Evolutionary conservation across 2,113 vertebrate genomes (phyloP).

Genomic region (Ceuthmochares aereus): DNA sequence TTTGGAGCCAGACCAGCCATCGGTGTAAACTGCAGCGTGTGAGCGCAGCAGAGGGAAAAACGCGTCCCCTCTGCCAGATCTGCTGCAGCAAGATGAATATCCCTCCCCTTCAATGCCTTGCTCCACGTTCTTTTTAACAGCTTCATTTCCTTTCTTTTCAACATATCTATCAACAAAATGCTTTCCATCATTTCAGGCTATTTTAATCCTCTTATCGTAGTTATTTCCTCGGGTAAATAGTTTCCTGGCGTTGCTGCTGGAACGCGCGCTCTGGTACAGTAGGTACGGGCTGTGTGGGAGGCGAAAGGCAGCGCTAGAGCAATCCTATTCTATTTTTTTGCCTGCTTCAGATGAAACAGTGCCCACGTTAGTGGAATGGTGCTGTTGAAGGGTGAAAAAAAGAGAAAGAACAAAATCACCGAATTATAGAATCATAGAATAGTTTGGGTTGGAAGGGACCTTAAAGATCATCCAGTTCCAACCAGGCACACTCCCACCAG

Average conservation of each 20-base stretch:
- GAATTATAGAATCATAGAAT: no score
- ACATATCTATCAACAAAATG: slow-evolving; percentile 54
- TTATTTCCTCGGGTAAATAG: slow-evolving; percentile 79
- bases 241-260: slow-evolving; percentile 77
- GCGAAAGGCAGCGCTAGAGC: not conserved
- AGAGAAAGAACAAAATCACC: accelerated
- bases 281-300: not conserved
- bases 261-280: not conserved
- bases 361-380: not conserved
- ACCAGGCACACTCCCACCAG: no score
- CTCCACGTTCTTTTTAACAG: slow-evolving; percentile 62
- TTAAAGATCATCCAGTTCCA: no score
- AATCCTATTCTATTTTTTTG: not conserved
- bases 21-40: not conserved
- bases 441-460: no score
- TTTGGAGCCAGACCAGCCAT: not conserved
- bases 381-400: not conserved
- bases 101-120: not conserved
- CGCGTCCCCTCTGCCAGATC: not conserved
- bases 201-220: slow-evolving; percentile 85
- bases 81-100: not conserved
- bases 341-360: not conserved
- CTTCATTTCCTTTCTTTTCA: slow-evolving; percentile 78
- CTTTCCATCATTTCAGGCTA: slow-evolving; percentile 76
- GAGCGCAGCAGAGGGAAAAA: not conserved